These are phyloP conservation scores for Hypsopygia costalis DNA, from an alignment of 2,888 invertebrate genomes.

Conservation along the genomic window DNA sequence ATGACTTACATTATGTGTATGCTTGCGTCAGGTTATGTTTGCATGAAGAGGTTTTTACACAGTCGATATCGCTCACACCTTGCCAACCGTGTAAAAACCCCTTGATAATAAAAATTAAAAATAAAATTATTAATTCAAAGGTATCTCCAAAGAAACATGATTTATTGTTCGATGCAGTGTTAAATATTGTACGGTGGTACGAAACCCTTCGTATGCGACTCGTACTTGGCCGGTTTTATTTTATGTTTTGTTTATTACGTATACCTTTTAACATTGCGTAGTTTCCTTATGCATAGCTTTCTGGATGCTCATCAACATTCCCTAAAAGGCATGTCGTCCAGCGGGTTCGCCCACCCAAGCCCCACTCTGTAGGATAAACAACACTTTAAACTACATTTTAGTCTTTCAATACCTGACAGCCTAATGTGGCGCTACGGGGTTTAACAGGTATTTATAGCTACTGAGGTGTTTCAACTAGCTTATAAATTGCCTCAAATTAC, in stretches of 20 bases:
- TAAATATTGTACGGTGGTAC: too few relatives aligned
- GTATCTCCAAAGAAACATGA: too few relatives aligned
- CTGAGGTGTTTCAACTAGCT: slow-evolving; percentile 19
- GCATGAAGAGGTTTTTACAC: too few relatives aligned
- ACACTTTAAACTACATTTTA: slow-evolving; percentile 38
- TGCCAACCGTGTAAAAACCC: too few relatives aligned
- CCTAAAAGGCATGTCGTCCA: slow-evolving; percentile 64
- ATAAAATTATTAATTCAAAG: too few relatives aligned
- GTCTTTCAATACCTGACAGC: slow-evolving; percentile 43
- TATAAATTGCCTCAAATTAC: slow-evolving; percentile 6
- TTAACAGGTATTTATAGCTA: slow-evolving; percentile 29
- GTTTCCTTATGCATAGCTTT: slow-evolving; percentile 40
- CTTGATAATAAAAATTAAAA: too few relatives aligned
- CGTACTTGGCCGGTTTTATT: too few relatives aligned
- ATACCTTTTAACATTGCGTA: slow-evolving; percentile 22
- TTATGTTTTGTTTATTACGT: slow-evolving; percentile 2
- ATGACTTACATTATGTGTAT: too few relatives aligned
- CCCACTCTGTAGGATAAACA: slow-evolving; percentile 40
- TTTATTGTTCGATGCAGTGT: too few relatives aligned
- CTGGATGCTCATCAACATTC: slow-evolving; percentile 65
- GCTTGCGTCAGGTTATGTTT: too few relatives aligned
- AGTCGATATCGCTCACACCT: too few relatives aligned
- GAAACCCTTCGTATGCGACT: too few relatives aligned
- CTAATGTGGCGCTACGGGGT: slow-evolving; percentile 47
- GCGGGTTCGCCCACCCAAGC: slow-evolving; percentile 56